Conservation (phyloP, 1,140 invertebrate species). For the Drosophila kikkawai region DNA sequence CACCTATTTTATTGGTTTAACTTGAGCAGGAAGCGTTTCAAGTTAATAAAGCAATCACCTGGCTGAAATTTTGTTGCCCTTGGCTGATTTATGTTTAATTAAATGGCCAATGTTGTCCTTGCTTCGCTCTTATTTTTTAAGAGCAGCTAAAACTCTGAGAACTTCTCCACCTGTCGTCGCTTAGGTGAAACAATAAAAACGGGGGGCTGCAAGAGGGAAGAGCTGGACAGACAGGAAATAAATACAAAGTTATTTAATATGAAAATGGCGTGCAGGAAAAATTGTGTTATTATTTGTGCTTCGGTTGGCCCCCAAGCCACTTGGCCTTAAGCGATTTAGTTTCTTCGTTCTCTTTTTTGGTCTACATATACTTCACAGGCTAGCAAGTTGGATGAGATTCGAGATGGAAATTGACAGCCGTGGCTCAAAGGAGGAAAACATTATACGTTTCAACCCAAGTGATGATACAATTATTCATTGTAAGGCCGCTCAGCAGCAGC, state of each 20-base stretch:
- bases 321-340: constrained; percentile 64
- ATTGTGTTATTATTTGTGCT: constrained; percentile 66
- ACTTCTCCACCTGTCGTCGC: constrained; percentile 73
- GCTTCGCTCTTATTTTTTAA: constrained; percentile 21
- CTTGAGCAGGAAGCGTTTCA: constrained; percentile 1
- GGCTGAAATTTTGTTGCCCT: constrained; percentile 6
- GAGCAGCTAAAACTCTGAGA: constrained; percentile 64
- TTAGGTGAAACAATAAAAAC: constrained; percentile 59
- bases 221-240: constrained; percentile 67
- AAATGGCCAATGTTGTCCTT: constrained; percentile 36
- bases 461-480: constrained; percentile 53
- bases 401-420: constrained; percentile 55
- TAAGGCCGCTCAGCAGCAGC: constrained; percentile 32
- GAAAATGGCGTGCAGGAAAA: constrained; percentile 77
- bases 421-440: not conserved
- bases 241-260: constrained; percentile 82
- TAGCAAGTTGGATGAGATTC: constrained; percentile 53
- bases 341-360: constrained; percentile 3
- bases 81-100: constrained; percentile 55
- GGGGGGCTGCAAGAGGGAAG: constrained; percentile 6
- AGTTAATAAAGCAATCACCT: constrained; percentile 31
- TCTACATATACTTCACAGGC: constrained; percentile 18
- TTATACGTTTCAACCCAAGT: constrained; percentile 6
- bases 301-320: constrained; percentile 49
- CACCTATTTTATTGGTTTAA: constrained; percentile 6